A percentile compares a stretch with the other conserved stretches of the same genome.
phyloP scores from a whole-genome alignment of 2,113 vertebrate genomes.

The Pterocles burchelli region DNA sequence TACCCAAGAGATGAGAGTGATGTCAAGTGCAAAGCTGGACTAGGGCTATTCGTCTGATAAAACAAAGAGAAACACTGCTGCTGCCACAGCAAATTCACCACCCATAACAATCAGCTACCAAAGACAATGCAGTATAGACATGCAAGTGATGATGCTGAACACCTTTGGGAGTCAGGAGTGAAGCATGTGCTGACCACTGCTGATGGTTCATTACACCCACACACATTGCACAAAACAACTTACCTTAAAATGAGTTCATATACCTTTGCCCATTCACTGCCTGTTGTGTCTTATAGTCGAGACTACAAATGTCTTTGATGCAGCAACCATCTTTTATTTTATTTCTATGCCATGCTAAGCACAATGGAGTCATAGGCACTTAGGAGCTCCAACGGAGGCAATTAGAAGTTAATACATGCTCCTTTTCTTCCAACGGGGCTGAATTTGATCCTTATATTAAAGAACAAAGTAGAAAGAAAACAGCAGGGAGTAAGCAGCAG shows the following conservation, averaged over 20 bases:
- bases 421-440: neutral
- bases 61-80: neutral
- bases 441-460: neutral
- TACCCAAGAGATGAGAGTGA: neutral
- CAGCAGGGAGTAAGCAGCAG: neutral
- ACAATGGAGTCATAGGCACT: neutral
- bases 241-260: neutral
- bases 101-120: neutral
- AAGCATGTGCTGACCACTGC: neutral
- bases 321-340: neutral
- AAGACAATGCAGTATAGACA: neutral
- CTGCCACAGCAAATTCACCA: neutral
- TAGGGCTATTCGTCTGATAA: neutral
- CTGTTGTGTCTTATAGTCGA: neutral
- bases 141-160: neutral
- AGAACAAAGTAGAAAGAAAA: neutral
- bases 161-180: neutral
- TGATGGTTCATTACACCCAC: neutral
- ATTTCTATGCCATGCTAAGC: neutral
- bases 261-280: neutral
- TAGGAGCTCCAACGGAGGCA: neutral
- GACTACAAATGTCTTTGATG: neutral
- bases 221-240: neutral
- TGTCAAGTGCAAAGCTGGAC: neutral
- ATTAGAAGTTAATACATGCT: neutral